These are phyloP conservation scores for Ploceus nigricollis DNA, from an alignment of 2,113 vertebrate species.

Conservation along the genomic window DNA sequence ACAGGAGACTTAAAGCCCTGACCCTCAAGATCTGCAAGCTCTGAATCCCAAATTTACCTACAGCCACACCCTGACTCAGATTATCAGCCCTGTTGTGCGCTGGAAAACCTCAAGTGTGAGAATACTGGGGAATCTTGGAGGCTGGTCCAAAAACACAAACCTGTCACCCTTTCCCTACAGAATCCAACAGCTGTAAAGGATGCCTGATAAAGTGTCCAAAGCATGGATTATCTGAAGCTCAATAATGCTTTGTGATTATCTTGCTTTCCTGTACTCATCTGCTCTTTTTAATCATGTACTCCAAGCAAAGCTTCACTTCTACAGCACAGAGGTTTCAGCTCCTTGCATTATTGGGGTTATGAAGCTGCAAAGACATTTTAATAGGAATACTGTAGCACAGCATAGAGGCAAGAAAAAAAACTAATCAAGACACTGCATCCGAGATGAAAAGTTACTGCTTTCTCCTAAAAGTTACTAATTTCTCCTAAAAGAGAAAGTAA, in stretches of 20 bases:
- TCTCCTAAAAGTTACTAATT: not conserved
- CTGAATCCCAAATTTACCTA: not conserved
- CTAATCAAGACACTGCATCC: not conserved
- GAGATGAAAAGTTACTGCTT: constrained; percentile 19
- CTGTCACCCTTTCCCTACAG: not conserved
- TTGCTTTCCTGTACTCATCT: not conserved
- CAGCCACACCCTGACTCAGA: not conserved
- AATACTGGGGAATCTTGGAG: not conserved
- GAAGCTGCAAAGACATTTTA: constrained; percentile 5
- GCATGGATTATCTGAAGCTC: not conserved
- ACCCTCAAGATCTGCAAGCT: not conserved
- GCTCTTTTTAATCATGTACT: not conserved
- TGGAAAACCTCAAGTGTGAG: not conserved
- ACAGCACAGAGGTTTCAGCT: not conserved
- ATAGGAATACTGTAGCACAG: not conserved
- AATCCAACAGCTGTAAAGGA: not conserved
- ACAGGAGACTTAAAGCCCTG: not conserved
- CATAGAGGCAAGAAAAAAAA: not conserved
- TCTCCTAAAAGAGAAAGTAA: not conserved
- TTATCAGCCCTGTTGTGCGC: not conserved
- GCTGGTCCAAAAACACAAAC: not conserved
- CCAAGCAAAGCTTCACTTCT: not conserved
- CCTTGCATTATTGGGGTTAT: not conserved
- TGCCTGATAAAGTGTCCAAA: not conserved
- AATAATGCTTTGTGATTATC: not conserved